A percentile compares a stretch with the other conserved stretches of the same genome.
Conservation (phyloP, 2,113 vertebrate species). For the Fregetta grallaria region DNA sequence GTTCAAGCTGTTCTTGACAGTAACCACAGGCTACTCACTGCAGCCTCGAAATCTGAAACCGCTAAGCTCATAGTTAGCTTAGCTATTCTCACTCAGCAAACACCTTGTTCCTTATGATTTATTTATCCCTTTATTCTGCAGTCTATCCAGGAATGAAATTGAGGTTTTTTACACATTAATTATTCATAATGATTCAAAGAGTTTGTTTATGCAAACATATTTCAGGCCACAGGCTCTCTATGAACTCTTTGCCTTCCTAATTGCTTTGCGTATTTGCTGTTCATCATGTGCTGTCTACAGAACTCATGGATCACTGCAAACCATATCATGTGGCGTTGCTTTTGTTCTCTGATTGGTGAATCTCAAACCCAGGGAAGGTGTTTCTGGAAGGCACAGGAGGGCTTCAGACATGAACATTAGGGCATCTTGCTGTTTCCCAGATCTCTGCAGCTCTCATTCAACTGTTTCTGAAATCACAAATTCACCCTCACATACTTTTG, state of each 20-base stretch:
- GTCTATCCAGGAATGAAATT: background rate
- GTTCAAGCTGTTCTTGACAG: slow-evolving; percentile 33
- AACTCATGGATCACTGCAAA: background rate
- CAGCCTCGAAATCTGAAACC: slow-evolving; percentile 11
- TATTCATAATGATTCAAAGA: background rate
- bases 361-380: background rate
- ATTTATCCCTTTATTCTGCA: background rate
- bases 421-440: background rate
- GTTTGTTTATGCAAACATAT: background rate
- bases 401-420: background rate
- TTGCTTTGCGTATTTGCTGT: background rate
- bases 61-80: background rate
- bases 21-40: background rate
- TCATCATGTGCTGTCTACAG: background rate
- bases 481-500: background rate
- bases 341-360: background rate
- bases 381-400: background rate
- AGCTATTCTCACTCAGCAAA: slow-evolving; percentile 10
- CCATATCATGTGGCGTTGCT: background rate
- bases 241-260: background rate
- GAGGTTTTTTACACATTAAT: background rate
- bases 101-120: slow-evolving; percentile 31
- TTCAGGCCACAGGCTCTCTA: background rate
- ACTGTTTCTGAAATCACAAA: background rate
- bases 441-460: background rate